Conservation (phyloP, 2,888 invertebrate genomes). For the Periphyllus acericola region DNA sequence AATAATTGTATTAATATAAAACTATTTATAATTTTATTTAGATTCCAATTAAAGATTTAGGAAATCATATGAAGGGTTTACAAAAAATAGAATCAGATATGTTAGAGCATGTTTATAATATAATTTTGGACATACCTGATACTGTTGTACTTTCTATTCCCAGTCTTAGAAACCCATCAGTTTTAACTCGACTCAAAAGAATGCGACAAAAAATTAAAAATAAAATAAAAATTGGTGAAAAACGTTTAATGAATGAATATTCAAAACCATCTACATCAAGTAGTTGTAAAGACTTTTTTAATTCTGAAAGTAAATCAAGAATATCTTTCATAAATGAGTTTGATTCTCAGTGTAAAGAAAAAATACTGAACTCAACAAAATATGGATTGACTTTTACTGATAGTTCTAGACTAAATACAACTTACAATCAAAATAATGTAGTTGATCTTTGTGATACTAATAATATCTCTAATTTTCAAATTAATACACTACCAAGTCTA, state of each 20-base stretch:
- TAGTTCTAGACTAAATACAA: conserved; percentile 11
- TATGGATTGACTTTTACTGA: background rate
- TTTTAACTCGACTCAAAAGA: conserved; percentile 37
- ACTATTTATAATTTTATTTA: conserved; percentile 24
- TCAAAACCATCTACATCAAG: conserved; percentile 3
- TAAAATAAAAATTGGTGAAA: conserved; percentile 49
- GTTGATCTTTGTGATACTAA: background rate
- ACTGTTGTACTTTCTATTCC: conserved; percentile 38
- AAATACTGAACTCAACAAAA: background rate
- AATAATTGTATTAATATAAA: background rate
- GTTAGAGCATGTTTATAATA: conserved; percentile 45
- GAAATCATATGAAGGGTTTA: conserved; percentile 22
- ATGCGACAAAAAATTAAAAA: conserved; percentile 57
- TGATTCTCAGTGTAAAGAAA: background rate
- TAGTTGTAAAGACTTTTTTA: background rate
- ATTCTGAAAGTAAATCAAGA: conserved; percentile 6
- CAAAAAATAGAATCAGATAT: conserved; percentile 46
- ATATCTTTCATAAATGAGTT: background rate
- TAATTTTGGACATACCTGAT: conserved; percentile 33
- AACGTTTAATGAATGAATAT: conserved; percentile 26
- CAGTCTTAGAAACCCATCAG: conserved; percentile 28
- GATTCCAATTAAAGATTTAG: conserved; percentile 38
- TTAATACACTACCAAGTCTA: background rate
- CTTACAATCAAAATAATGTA: background rate
- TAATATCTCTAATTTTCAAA: conserved; percentile 38